These are phyloP conservation scores for Dendrolimus kikuchii DNA, from an alignment of 1,140 invertebrate species.

Conservation along the genomic window DNA sequence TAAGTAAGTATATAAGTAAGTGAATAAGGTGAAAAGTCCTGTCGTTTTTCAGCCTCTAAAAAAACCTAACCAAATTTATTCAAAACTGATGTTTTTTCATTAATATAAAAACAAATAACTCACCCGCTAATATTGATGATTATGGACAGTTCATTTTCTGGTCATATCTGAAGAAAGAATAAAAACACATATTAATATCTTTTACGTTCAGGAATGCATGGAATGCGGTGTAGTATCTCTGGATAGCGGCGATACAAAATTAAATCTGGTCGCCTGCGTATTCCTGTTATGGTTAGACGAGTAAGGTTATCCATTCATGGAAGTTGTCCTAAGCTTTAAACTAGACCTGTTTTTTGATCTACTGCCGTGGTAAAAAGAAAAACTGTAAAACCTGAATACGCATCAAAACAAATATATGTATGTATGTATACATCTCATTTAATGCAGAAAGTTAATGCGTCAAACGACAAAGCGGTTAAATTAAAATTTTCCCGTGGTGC, in stretches of 20 bases:
- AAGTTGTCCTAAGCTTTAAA: slow-evolving; percentile 8
- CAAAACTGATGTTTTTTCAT: no score
- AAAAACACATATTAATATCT: background rate
- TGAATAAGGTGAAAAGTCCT: no score
- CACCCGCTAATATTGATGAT: slow-evolving; percentile 18
- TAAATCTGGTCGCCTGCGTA: slow-evolving; percentile 4
- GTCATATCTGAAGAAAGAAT: slow-evolving; percentile 14
- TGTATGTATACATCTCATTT: background rate
- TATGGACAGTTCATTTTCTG: slow-evolving; percentile 18
- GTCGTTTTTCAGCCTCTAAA: no score
- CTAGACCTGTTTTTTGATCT: slow-evolving; percentile 9
- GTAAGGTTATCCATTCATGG: slow-evolving; percentile 13
- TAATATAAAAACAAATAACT: slow-evolving; percentile 9
- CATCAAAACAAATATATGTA: slow-evolving; percentile 1
- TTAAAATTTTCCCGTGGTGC: no score
- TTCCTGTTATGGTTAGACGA: slow-evolving; percentile 10
- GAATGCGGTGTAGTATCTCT: background rate
- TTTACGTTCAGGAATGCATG: background rate
- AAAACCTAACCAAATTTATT: no score
- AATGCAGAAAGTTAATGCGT: no score
- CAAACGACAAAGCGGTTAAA: background rate
- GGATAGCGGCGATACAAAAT: background rate
- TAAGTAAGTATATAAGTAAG: no score
- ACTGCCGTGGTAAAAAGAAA: slow-evolving; percentile 1
- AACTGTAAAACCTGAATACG: slow-evolving; percentile 4